Evolutionary conservation across 1,140 invertebrate species (phyloP).

Genomic region (Leptinotarsa texana): DNA sequence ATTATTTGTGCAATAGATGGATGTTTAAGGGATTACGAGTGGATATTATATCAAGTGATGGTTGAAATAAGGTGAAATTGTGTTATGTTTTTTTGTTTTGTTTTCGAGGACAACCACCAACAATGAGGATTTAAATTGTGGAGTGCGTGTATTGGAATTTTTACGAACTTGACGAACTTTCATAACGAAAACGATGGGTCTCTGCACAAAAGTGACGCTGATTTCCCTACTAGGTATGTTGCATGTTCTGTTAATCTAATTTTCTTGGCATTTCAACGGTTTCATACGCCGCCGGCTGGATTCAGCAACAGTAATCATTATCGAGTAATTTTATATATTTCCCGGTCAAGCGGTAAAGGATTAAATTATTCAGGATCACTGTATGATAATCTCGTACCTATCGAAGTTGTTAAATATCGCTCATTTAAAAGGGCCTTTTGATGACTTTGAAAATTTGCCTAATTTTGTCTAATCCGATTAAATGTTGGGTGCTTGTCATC

Average conservation of each 20-base stretch:
- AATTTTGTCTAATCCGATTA: neutral
- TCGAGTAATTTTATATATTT: neutral
- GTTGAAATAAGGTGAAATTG: constrained; percentile 24
- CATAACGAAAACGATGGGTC: constrained; percentile 16
- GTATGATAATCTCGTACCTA: neutral
- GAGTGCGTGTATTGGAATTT: constrained; percentile 31
- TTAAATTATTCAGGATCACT: neutral
- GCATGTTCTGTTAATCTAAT: neutral
- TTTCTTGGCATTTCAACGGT: constrained; percentile 20
- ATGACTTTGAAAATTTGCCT: neutral
- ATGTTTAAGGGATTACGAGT: neutral
- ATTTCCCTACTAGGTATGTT: neutral
- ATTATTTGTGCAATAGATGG: constrained; percentile 23
- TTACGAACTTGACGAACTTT: constrained; percentile 31
- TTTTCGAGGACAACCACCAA: constrained; percentile 5
- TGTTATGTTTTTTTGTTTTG: constrained; percentile 21
- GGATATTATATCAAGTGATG: constrained; percentile 6
- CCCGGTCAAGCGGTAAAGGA: neutral
- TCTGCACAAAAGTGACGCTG: constrained; percentile 16
- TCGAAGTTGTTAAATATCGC: neutral
- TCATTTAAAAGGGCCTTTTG: neutral
- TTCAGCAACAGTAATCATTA: neutral
- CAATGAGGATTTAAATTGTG: constrained; percentile 1
- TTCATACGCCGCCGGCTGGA: neutral
- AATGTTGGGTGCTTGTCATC: neutral